phyloP scores from a whole-genome alignment of 2,797 vertebrate species.

The Chelidonichthys spinosus region DNA sequence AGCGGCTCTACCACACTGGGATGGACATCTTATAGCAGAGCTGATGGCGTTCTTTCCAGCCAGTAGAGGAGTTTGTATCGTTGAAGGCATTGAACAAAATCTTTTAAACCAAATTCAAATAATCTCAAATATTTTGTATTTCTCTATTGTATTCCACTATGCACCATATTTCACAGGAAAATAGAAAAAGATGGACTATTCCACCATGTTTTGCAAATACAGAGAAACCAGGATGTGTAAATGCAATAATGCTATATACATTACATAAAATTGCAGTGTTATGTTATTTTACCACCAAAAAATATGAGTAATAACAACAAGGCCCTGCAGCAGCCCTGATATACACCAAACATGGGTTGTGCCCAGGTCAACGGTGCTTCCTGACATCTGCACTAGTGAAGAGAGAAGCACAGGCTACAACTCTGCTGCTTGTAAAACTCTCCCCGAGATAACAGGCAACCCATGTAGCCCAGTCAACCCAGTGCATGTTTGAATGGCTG shows the following conservation, averaged over 20 bases:
- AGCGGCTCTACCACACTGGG: conserved; percentile 42
- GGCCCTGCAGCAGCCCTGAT: neutral
- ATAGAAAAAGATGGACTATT: neutral
- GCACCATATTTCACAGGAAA: conserved; percentile 16
- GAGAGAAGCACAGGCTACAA: conserved; percentile 27
- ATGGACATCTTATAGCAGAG: conserved; percentile 60
- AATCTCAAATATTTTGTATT: conserved; percentile 20
- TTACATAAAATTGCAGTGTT: neutral
- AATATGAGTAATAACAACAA: neutral
- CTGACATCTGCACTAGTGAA: conserved; percentile 11
- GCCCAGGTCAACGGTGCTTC: conserved; percentile 16
- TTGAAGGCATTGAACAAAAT: conserved; percentile 44
- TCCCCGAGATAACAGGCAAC: conserved; percentile 70
- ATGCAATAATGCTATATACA: neutral
- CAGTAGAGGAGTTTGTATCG: conserved; percentile 53
- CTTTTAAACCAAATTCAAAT: conserved; percentile 17
- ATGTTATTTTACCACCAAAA: neutral
- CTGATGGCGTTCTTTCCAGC: conserved; percentile 63
- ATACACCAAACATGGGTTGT: neutral
- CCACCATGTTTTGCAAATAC: neutral
- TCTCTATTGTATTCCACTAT: neutral
- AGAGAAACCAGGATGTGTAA: neutral
- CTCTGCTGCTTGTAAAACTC: conserved; percentile 69
- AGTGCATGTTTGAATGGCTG: conserved; percentile 80
- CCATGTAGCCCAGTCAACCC: conserved; percentile 73